A percentile compares a stretch with the other conserved stretches of the same genome.
phyloP scores from a whole-genome alignment of 2,113 vertebrate species.

The Phainopepla nitens region DNA sequence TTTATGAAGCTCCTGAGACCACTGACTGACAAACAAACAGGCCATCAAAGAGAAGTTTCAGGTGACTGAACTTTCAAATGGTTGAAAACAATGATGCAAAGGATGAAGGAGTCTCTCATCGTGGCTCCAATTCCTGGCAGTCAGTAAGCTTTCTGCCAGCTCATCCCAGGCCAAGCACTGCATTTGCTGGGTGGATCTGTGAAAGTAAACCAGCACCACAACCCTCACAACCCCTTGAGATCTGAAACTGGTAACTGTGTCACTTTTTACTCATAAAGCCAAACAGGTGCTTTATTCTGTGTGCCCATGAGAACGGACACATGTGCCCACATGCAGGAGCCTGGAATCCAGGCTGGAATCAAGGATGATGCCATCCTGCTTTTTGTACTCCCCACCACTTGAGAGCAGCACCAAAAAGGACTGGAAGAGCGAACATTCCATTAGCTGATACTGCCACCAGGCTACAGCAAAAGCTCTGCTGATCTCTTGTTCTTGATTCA shows the following conservation, averaged over 20 bases:
- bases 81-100: background rate
- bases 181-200: background rate
- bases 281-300: background rate
- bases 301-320: background rate
- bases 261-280: background rate
- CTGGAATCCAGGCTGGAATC: background rate
- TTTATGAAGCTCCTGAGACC: background rate
- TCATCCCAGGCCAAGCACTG: background rate
- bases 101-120: background rate
- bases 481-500: background rate
- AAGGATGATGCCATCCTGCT: background rate
- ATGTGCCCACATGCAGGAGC: accelerated
- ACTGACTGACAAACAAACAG: background rate
- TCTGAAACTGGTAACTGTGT: background rate
- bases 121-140: background rate
- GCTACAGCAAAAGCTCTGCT: background rate
- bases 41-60: background rate
- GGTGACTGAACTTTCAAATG: background rate
- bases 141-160: background rate
- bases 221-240: background rate
- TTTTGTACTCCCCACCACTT: background rate
- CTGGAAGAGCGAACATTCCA: background rate
- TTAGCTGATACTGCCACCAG: background rate
- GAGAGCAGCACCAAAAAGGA: background rate
- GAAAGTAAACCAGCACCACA: background rate